phyloP scores from a whole-genome alignment of 2,113 vertebrate species.

The Myrmecobius fasciatus region DNA sequence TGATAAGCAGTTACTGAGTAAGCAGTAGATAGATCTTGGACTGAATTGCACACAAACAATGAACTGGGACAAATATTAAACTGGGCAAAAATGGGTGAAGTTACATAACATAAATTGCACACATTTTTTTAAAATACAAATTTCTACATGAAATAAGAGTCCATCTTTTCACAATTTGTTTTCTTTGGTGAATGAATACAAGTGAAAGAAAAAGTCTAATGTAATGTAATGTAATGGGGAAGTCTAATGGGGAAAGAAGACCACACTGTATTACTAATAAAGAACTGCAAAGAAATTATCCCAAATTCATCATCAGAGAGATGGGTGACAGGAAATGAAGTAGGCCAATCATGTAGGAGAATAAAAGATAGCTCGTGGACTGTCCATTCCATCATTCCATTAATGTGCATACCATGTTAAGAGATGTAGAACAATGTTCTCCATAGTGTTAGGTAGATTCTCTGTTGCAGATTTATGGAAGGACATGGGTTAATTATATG shows the following conservation, averaged over 20 bases:
- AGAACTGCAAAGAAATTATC: neutral
- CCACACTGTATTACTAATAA: neutral
- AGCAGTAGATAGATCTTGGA: neutral
- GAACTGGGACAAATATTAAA: neutral
- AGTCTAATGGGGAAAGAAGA: neutral
- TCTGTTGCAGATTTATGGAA: neutral
- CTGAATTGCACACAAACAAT: neutral
- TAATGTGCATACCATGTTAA: neutral
- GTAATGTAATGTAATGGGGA: no score
- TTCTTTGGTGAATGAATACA: neutral
- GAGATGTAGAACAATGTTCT: no score
- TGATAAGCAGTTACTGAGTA: neutral
- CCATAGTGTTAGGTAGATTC: no score
- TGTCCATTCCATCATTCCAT: neutral
- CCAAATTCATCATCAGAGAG: neutral
- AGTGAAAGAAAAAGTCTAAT: no score
- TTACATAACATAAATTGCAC: neutral
- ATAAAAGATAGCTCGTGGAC: neutral
- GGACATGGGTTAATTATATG: neutral
- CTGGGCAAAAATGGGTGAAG: neutral
- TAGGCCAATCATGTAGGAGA: neutral
- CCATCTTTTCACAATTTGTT: neutral
- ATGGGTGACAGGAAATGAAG: neutral
- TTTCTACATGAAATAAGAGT: neutral
- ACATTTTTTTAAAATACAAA: neutral